These are phyloP conservation scores for Andrena hattorfiana DNA, from an alignment of 2,888 invertebrate genomes.

Conservation along the genomic window DNA sequence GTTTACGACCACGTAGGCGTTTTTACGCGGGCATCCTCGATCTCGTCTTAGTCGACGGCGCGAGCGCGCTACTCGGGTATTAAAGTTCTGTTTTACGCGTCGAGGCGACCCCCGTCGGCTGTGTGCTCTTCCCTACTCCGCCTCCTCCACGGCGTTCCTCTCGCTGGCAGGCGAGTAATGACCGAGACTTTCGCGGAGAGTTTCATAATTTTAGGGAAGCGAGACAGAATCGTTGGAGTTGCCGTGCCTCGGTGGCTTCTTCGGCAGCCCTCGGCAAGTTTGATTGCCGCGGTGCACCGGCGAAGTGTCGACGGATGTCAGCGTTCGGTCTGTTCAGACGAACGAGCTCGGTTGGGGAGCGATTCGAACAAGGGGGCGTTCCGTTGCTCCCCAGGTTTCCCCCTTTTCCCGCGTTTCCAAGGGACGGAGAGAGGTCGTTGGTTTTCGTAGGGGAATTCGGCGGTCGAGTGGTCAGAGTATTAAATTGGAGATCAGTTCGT, in stretches of 20 bases:
- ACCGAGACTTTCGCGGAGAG: conserved; percentile 58
- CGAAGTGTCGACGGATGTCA: conserved; percentile 61
- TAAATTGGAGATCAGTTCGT: conserved; percentile 16
- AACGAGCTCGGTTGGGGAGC: conserved; percentile 49
- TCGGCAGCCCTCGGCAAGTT: conserved; percentile 60
- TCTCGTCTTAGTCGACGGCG: conserved; percentile 35
- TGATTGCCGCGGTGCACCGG: conserved; percentile 63
- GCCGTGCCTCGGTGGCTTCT: conserved; percentile 25
- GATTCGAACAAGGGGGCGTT: conserved; percentile 47
- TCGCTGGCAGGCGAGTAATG: conserved; percentile 57
- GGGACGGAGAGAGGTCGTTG: conserved; percentile 12
- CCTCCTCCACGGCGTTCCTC: conserved; percentile 2
- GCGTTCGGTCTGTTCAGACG: conserved; percentile 55
- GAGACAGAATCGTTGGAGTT: conserved; percentile 29
- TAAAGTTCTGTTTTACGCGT: conserved; percentile 73
- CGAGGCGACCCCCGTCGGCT: conserved; percentile 22
- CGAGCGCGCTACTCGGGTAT: conserved; percentile 60
- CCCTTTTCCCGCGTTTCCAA: not conserved
- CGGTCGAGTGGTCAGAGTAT: conserved; percentile 5
- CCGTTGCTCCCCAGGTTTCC: conserved; percentile 20
- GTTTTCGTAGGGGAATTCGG: conserved; percentile 11
- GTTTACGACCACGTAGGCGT: conserved; percentile 71
- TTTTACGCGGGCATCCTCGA: conserved; percentile 64
- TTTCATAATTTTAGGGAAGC: conserved; percentile 65
- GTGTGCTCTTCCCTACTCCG: conserved; percentile 8